These are phyloP conservation scores for Amphipoea lucens DNA, from an alignment of 2,888 invertebrate species.

Conservation along the genomic window DNA sequence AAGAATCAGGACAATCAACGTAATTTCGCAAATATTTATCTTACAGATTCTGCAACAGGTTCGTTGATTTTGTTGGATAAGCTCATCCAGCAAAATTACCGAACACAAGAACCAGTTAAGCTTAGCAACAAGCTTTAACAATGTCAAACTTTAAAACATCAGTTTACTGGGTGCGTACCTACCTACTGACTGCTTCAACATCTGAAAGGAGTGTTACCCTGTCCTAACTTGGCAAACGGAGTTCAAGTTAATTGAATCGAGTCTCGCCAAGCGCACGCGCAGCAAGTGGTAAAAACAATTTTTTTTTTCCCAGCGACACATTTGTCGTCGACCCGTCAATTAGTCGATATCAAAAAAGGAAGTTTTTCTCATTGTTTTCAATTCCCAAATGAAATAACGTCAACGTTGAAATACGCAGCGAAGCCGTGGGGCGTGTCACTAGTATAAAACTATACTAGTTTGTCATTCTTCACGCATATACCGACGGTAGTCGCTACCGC, in stretches of 20 bases:
- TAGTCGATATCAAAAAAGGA: conserved; percentile 56
- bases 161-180: not conserved
- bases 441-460: conserved; percentile 71
- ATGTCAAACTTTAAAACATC: not conserved
- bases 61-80: not conserved
- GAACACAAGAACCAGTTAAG: not conserved
- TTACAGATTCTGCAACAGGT: too few species aligned
- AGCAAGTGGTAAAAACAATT: conserved; percentile 25
- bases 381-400: conserved; percentile 52
- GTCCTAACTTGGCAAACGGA: conserved; percentile 5
- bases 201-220: not conserved
- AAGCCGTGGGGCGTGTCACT: conserved; percentile 55
- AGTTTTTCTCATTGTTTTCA: conserved; percentile 56
- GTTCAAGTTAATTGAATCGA: conserved; percentile 13
- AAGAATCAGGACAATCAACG: not conserved
- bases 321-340: conserved; percentile 60
- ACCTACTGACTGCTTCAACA: not conserved
- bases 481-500: conserved; percentile 76
- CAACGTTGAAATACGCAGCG: conserved; percentile 31
- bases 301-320: conserved; percentile 39
- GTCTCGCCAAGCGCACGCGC: not conserved
- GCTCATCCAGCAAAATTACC: not conserved
- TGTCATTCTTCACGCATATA: conserved; percentile 81
- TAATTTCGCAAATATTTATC: not conserved
- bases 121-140: not conserved